Conservation (phyloP, 2,113 vertebrate species). For the Xerus inauris region DNA sequence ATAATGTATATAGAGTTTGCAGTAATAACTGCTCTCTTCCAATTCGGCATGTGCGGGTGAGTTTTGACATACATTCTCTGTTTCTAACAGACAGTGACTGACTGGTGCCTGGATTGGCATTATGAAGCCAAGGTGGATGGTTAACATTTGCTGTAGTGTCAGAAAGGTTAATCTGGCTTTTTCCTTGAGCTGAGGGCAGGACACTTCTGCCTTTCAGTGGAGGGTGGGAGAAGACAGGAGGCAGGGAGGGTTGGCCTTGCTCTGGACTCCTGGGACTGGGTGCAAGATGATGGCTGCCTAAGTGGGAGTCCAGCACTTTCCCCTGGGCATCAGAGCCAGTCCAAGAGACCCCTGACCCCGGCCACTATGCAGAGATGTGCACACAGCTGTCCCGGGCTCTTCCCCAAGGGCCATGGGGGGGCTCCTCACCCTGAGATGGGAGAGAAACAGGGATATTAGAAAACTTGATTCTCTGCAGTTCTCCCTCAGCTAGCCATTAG, state of each 20-base stretch:
- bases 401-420: neutral
- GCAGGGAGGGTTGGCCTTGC: neutral
- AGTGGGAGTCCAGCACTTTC: neutral
- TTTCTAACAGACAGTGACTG: conserved; percentile 79
- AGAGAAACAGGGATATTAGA: neutral
- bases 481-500: neutral
- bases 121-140: conserved; percentile 70
- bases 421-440: neutral
- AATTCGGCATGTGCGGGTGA: conserved; percentile 64
- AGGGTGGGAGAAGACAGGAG: fast-evolving
- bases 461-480: neutral
- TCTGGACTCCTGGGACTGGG: neutral
- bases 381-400: neutral
- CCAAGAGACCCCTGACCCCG: neutral
- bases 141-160: conserved; percentile 75
- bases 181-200: conserved; percentile 10
- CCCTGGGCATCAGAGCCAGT: neutral
- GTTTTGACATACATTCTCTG: conserved; percentile 80
- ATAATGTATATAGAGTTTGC: conserved; percentile 87
- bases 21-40: conserved; percentile 81
- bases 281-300: fast-evolving
- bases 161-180: conserved; percentile 76
- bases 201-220: neutral
- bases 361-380: fast-evolving
- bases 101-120: neutral